These are phyloP conservation scores for Lophura swinhoii DNA, from an alignment of 2,797 vertebrate genomes.

Conservation along the genomic window DNA sequence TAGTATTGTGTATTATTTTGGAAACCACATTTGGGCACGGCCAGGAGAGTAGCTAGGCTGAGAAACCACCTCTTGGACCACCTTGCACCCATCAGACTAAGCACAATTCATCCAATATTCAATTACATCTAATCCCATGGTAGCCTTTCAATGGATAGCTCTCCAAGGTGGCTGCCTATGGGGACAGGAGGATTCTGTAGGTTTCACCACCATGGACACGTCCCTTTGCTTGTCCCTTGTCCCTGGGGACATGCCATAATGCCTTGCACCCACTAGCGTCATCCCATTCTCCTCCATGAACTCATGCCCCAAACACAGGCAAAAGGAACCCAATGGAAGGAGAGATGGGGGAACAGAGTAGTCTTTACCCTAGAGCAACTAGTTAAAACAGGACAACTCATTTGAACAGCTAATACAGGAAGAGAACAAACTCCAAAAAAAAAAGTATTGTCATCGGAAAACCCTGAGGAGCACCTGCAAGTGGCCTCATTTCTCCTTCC, in stretches of 20 bases:
- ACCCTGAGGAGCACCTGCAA: not conserved
- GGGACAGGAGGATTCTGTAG: not conserved
- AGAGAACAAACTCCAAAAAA: not conserved
- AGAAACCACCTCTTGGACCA: not conserved
- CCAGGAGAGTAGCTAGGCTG: not conserved
- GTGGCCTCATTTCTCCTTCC: not conserved
- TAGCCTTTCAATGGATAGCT: not conserved
- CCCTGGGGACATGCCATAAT: accelerated
- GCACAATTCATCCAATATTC: not conserved
- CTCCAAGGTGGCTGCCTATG: not conserved
- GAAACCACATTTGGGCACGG: not conserved
- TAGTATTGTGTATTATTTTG: not conserved
- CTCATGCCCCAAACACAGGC: accelerated
- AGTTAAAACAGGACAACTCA: not conserved
- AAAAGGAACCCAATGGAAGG: accelerated
- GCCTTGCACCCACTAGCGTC: not conserved
- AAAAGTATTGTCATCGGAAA: not conserved
- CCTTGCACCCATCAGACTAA: not conserved
- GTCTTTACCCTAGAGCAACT: not conserved
- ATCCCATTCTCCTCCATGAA: not conserved
- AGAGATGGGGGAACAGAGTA: not conserved
- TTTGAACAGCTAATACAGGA: not conserved
- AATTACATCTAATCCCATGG: not conserved
- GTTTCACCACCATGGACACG: not conserved
- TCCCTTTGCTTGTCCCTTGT: not conserved